Evolutionary conservation across 2,797 vertebrate species (phyloP), one percentile per base, ranked within the genome.

Genomic region (Triplophysa bombifrons): DNA sequence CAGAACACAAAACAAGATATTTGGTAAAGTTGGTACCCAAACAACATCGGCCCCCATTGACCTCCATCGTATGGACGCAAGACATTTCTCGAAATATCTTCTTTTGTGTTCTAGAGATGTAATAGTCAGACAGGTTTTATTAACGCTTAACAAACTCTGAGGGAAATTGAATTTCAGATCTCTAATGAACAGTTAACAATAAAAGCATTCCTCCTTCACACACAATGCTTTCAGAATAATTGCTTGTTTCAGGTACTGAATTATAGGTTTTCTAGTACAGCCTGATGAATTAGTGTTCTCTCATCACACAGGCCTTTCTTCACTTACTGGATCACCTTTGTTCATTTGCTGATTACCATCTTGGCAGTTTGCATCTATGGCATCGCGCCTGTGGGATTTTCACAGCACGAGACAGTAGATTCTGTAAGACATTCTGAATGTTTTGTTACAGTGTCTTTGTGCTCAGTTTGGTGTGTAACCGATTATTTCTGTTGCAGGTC

Each of bases 291-390:
- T 48, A 1, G 13, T 76, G 27, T 78, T 63, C 27, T 63, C 8
- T 72, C 2, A 38, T 75, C 90, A 0, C 68, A 4, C 84, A 99
- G 98, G 90, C 98, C 98, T 17, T 98, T 97, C 88, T 99, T 99
- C 87, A 95, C 96, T 25, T 99, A 99, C 90, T 99, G 98, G 98
- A 96, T 99, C 84, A 98, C 98, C 61, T 97, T 96, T 80, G 98
- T 99, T 84, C 98, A 99, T 88, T 92, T 98, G 2, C 93, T 99
- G 71, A 93, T 98, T 82, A 99, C 98, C 83, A 94, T 98, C 83
- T 91, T 99, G 1, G 94, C 97, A 0, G 96, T 99, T 83, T 93
- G 93, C 41, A 98, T 98, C 89, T 98, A 98, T 0, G 96, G 97
- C 72, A 96, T 99, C 0, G 98, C 96, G 14, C 98, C 98, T 0